Evolutionary conservation across 2,888 invertebrate genomes (phyloP), one percentile per base, ranked within the genome.

Genomic region (Gymnoscelis rufifasciata): DNA sequence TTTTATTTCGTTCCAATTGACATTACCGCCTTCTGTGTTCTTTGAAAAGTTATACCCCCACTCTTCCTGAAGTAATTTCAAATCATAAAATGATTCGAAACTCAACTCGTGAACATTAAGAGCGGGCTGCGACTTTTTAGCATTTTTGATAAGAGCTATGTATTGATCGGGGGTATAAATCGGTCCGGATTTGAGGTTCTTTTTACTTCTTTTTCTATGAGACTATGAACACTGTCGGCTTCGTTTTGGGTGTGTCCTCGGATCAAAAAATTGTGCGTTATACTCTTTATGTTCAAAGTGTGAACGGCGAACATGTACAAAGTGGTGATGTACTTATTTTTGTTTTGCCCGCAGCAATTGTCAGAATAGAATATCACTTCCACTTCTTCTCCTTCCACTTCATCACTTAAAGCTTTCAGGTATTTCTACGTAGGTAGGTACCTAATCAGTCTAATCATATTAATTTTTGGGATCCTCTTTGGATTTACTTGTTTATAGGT

Each of bases 231-330:
- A 19, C 31, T 51, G 24, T 49, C 40, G 29, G 60, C 71, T 49
- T 69, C 69, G 45, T 72, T 73, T 54, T 71, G 71, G 8, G 64
- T 62, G 42, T 72, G 74, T 36, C 67, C 66, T 39, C 31, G 48
- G n/a, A 71, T 66, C n/a, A 68, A 38, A 52, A 62, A 70, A 47
- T 68, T 71, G 49, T 71, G 68, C 13, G 57, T 64, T 38, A 70
- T 65, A 35, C 48, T 54, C 36, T 52, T 39, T 28, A 66, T 58
- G 39, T 57, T 57, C 36, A 56, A 47, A 37, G 38, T 38, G 30
- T 30, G 13, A 1, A 60, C 51, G 3, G 59, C 57, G 42, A 38
- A 61, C 28, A 55, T 30, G 49, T 60, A 58, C 24, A 62, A 31
- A 27, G 54, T 49, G n/a, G 43, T 27, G 3, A 59, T 57, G 51